Evolutionary conservation across 2,888 invertebrate species (phyloP).

Genomic region (Eucriotettix oculatus): DNA sequence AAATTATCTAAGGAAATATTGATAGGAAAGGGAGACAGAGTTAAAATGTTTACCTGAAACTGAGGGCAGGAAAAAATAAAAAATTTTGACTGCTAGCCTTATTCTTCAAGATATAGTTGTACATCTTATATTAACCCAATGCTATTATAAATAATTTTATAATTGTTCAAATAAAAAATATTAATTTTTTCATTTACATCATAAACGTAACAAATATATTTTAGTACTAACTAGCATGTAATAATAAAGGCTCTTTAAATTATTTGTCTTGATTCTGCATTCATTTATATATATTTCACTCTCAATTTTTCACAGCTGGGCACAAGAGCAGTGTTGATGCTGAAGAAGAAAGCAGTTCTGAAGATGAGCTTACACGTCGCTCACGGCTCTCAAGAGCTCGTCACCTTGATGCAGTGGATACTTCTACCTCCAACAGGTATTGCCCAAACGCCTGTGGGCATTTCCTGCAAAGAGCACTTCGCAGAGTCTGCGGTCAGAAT

Average conservation of each 20-base stretch:
- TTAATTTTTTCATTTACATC: too few relatives aligned
- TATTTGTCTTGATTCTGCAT: not conserved
- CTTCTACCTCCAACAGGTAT: conserved; percentile 1
- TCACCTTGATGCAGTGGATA: not conserved
- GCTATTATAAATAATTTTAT: too few relatives aligned
- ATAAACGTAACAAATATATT: too few relatives aligned
- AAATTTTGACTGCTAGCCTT: too few relatives aligned
- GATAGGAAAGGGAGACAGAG: too few relatives aligned
- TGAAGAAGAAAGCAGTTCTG: conserved; percentile 16
- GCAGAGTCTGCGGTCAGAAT: not conserved
- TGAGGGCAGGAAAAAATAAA: too few relatives aligned
- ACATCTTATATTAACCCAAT: too few relatives aligned
- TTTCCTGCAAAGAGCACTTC: not conserved
- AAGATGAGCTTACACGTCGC: conserved; percentile 13
- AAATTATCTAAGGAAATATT: too few relatives aligned
- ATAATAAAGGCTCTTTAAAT: not conserved
- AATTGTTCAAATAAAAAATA: too few relatives aligned
- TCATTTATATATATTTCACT: not conserved
- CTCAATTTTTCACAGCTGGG: not conserved
- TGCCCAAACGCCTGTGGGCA: not conserved
- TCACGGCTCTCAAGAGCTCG: not conserved
- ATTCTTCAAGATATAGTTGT: too few relatives aligned
- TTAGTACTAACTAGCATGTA: not conserved
- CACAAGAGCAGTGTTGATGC: conserved; percentile 5
- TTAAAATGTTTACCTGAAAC: too few relatives aligned